Evolutionary conservation across 1,140 invertebrate species (phyloP), one percentile per base, ranked within the genome.

Genomic region (Proales similis): DNA sequence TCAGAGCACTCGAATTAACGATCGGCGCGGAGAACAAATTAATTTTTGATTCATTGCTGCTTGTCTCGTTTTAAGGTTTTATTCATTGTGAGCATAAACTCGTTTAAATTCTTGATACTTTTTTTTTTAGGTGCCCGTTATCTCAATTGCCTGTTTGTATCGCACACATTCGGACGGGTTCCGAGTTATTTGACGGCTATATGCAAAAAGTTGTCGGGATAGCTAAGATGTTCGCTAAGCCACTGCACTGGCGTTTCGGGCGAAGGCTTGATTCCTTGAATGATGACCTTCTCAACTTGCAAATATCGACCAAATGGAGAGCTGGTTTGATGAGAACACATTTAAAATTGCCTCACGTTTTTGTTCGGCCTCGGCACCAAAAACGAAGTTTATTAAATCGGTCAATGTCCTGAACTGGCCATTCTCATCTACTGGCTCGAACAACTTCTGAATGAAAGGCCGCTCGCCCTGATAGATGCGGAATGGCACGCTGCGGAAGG

Each of bases 151-250:
- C n/a, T n/a, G n/a, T n/a, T n/a, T n/a, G n/a, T n/a, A n/a, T n/a
- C n/a, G 14, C 29, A 38, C 17, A 27, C 22, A 36, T 19, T 9
- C 20, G 17, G 3, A 26, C 11, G 6, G n/a, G 17, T 53, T 20
- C 14, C 20, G 20, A 22, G 19, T 42, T 57, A 57, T 39, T 57
- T 48, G 7, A 74, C 24, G 65, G 72, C 75, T 30, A 81, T 74
- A 81, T 98, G 93, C 64, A 98, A 77, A 78, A 98, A 98, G 77
- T 98, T 99, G 74, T 99, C 94, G 2, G 93, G 90, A 78, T 95
- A 95, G 74, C 91, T 94, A 48, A 97, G 79, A 76, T 97, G 91
- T 78, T 95, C 90, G 12, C 90, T 91, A 71, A 98, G 82, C 92
- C 93, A 98, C 70, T 94, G 87, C 5, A 97, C 69, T 3, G 92